A percentile compares a stretch with the other conserved stretches of the same genome.
Conservation (phyloP, 2,113 vertebrate genomes). For the Peucedramus taeniatus region DNA sequence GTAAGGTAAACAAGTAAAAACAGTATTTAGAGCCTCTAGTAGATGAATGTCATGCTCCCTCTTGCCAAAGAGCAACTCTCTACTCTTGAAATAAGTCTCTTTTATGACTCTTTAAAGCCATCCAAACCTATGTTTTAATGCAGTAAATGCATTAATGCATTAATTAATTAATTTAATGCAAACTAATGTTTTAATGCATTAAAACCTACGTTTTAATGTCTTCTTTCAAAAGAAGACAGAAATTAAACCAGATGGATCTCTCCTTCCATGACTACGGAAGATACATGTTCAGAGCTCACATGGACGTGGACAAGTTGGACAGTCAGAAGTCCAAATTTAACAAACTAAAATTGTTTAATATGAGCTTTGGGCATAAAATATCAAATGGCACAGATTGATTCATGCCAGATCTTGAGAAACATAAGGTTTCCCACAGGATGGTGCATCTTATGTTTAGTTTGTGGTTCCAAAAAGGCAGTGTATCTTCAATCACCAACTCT, state of each 20-base stretch:
- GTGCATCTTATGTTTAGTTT: not conserved
- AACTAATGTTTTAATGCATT: too few species aligned
- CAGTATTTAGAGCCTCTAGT: not conserved
- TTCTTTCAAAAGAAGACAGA: not conserved
- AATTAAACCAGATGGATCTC: not conserved
- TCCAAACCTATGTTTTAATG: not conserved
- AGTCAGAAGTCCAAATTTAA: not conserved
- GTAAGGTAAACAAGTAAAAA: not conserved
- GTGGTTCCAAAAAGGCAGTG: not conserved
- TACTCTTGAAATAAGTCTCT: not conserved
- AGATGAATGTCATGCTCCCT: not conserved
- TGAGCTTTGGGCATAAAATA: not conserved
- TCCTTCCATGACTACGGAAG: not conserved
- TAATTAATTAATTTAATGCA: too few species aligned
- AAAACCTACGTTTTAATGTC: too few species aligned
- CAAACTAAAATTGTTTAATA: accelerated
- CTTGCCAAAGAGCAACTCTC: not conserved
- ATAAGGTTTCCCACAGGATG: not conserved
- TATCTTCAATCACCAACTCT: not conserved
- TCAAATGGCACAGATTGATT: not conserved
- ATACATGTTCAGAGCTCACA: not conserved
- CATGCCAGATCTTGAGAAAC: not conserved
- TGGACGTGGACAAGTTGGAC: not conserved
- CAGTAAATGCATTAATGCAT: too few species aligned
- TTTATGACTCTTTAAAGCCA: not conserved